phyloP scores from a whole-genome alignment of 1,140 invertebrate genomes.

The Chymomyza costata region DNA sequence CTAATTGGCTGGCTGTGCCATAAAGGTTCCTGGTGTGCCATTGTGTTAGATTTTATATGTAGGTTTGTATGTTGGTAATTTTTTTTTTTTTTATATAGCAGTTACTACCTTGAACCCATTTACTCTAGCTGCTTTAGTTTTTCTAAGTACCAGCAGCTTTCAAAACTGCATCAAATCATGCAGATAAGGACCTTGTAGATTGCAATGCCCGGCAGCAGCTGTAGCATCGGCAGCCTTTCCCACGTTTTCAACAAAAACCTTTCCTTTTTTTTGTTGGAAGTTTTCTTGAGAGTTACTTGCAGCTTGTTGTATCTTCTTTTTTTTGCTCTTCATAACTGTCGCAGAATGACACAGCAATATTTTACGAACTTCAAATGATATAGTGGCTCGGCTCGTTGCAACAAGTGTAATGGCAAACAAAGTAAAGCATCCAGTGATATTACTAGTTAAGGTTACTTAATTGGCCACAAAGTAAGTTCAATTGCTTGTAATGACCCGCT shows the following conservation, averaged over 20 bases:
- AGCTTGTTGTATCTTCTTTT: slow-evolving; percentile 35
- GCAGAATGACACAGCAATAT: slow-evolving; percentile 56
- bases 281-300: too few species aligned
- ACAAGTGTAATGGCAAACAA: too few species aligned
- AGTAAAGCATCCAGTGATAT: slow-evolving; percentile 6
- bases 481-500: slow-evolving; percentile 40
- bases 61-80: too few species aligned
- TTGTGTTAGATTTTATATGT: too few species aligned
- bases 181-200: slow-evolving; percentile 41
- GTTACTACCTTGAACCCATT: slow-evolving; percentile 21
- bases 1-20: slow-evolving; percentile 37
- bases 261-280: too few species aligned
- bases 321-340: too few species aligned
- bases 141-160: too few species aligned
- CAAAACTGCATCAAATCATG: slow-evolving; percentile 1
- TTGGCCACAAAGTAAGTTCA: slow-evolving; percentile 45
- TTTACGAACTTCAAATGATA: slow-evolving; percentile 18
- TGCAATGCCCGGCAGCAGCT: too few species aligned
- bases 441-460: slow-evolving; percentile 38
- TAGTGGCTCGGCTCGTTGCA: slow-evolving; percentile 17
- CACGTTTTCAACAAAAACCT: slow-evolving; percentile 40
- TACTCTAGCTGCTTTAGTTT: too few species aligned
- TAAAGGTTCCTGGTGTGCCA: slow-evolving; percentile 50
- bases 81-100: too few species aligned
- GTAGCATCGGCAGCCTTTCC: slow-evolving; percentile 20